Conservation (phyloP, 2,888 invertebrate genomes). For the Ernsta delagoae region DNA sequence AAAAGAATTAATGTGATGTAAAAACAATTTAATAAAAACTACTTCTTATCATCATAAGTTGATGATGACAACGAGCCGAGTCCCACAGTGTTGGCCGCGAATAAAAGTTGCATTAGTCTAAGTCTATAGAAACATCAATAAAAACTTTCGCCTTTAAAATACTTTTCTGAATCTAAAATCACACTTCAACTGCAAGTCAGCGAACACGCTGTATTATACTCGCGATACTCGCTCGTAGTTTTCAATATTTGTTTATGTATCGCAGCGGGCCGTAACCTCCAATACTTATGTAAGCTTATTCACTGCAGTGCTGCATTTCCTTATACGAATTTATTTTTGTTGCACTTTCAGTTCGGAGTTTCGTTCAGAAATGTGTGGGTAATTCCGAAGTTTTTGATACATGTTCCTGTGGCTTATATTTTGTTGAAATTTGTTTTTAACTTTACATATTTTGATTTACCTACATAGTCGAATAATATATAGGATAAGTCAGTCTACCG, state of each 20-base stretch:
- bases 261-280: neutral
- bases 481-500: too few species aligned
- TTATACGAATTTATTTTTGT: neutral
- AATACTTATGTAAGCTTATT: slow-evolving; percentile 23
- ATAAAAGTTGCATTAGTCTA: too few species aligned
- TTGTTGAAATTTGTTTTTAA: neutral
- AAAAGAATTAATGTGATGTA: too few species aligned
- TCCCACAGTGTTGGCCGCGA: too few species aligned
- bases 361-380: neutral
- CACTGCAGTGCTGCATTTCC: slow-evolving; percentile 22
- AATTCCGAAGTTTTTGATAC: neutral
- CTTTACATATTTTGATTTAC: too few species aligned
- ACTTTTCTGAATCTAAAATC: neutral
- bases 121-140: too few species aligned
- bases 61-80: too few species aligned
- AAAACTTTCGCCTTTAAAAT: neutral
- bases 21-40: too few species aligned
- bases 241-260: slow-evolving; percentile 25
- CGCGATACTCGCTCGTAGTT: too few species aligned
- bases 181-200: neutral
- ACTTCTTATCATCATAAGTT: too few species aligned
- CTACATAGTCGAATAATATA: too few species aligned
- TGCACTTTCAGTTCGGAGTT: neutral
- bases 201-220: neutral
- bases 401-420: neutral